These are phyloP conservation scores for Hemicentrotus pulcherrimus DNA, from an alignment of 35 echinoderm and acorn worm species.

Conservation along the genomic window DNA sequence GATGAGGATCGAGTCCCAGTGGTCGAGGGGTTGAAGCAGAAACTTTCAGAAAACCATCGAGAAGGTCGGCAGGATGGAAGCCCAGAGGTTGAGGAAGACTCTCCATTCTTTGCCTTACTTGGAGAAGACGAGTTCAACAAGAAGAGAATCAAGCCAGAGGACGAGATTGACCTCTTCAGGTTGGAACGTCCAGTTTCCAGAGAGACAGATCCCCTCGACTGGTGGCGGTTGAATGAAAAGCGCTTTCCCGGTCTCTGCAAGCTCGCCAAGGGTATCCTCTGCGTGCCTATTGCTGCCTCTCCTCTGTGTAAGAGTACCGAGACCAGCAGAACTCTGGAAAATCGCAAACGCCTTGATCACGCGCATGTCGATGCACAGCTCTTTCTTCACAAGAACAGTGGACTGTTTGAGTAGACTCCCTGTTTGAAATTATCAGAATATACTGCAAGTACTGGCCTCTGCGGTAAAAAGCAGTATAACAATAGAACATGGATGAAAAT, in stretches of 20 bases:
- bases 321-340: not conserved
- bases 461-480: too few species aligned
- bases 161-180: slow-evolving; percentile 43
- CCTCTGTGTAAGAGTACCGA: not conserved
- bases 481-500: too few species aligned
- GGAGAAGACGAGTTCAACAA: slow-evolving; percentile 51
- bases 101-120: slow-evolving; percentile 21
- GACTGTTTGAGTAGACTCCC: not conserved
- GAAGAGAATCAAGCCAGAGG: slow-evolving; percentile 7
- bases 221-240: slow-evolving; percentile 32
- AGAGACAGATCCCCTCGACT: slow-evolving; percentile 35
- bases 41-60: not conserved
- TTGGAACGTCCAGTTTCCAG: slow-evolving; percentile 39
- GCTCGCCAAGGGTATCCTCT: slow-evolving; percentile 24
- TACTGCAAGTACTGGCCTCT: too few species aligned
- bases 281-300: slow-evolving; percentile 6
- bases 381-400: slow-evolving; percentile 18
- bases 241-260: slow-evolving; percentile 22
- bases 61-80: not conserved
- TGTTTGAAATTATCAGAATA: not conserved
- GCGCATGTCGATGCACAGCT: slow-evolving; percentile 38
- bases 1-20: slow-evolving; percentile 30
- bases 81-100: not conserved
- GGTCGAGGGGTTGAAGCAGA: slow-evolving; percentile 15
- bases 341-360: slow-evolving; percentile 9